phyloP scores from a whole-genome alignment of 2,113 vertebrate species.

The Tachycineta bicolor region DNA sequence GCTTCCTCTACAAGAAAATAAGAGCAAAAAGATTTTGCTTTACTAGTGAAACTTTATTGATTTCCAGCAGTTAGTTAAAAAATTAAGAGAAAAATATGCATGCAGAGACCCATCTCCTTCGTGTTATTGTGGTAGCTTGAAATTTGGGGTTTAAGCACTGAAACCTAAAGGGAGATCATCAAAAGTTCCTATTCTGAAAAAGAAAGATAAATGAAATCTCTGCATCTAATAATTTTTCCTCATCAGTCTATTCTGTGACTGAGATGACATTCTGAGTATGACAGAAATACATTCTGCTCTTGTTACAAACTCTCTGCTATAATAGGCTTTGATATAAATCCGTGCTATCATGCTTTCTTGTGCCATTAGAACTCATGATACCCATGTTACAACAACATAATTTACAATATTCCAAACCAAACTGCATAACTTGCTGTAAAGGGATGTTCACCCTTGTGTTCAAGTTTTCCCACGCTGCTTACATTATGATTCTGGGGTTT shows the following conservation, averaged over 20 bases:
- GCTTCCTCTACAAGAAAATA: background rate
- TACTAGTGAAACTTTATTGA: background rate
- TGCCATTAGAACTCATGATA: background rate
- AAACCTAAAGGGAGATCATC: background rate
- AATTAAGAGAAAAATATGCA: background rate
- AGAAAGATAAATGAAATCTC: background rate
- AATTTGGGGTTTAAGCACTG: background rate
- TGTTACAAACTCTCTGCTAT: background rate
- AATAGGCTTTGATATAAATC: constrained; percentile 20
- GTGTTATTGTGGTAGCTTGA: background rate
- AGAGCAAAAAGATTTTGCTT: background rate
- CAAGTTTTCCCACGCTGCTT: background rate
- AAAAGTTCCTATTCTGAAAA: background rate
- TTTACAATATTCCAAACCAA: background rate
- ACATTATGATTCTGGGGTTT: background rate
- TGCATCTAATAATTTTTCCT: background rate
- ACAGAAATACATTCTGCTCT: constrained; percentile 15
- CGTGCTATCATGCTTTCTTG: background rate
- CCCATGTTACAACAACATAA: background rate
- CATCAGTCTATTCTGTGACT: constrained; percentile 14
- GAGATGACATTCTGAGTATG: constrained; percentile 27
- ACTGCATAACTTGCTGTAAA: background rate
- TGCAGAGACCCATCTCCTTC: background rate
- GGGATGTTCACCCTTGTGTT: background rate
- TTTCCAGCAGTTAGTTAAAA: background rate